Evolutionary conservation across 2,797 vertebrate genomes (phyloP).

Genomic region (Garrulus glandarius): DNA sequence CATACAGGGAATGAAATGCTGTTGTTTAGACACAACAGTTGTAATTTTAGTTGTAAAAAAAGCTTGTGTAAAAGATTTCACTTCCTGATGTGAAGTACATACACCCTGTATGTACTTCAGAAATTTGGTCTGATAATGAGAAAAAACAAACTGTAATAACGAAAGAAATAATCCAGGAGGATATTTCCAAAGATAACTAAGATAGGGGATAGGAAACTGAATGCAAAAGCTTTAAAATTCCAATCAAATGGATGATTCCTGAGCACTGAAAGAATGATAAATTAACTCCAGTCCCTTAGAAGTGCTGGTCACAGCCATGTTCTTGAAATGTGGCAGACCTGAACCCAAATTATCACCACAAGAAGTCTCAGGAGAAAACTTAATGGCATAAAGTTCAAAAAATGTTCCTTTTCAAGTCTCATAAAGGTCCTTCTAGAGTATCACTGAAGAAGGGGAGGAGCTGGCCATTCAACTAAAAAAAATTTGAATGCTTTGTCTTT

Average conservation of each 20-base stretch:
- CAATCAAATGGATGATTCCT: not conserved
- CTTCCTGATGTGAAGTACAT: no score
- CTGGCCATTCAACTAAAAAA: not conserved
- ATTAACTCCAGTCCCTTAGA: not conserved
- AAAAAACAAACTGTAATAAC: not conserved
- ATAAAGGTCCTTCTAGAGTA: not conserved
- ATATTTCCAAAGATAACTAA: not conserved
- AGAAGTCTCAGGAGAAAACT: not conserved
- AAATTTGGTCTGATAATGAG: not conserved
- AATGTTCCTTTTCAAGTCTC: not conserved
- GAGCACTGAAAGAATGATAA: not conserved
- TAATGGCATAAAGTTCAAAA: not conserved
- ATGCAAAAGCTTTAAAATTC: not conserved
- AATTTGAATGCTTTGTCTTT: not conserved
- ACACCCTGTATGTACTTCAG: not conserved
- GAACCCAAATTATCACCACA: not conserved
- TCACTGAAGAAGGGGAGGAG: not conserved
- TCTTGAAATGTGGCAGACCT: not conserved
- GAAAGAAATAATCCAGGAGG: not conserved
- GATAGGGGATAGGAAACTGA: not conserved
- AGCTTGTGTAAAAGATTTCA: not conserved
- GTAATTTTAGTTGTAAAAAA: not conserved
- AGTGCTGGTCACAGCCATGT: not conserved
- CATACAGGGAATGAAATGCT: not conserved
- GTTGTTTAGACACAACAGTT: not conserved